Evolutionary conservation across 1,140 invertebrate genomes (phyloP).

Genomic region (Pomacea maculata): DNA sequence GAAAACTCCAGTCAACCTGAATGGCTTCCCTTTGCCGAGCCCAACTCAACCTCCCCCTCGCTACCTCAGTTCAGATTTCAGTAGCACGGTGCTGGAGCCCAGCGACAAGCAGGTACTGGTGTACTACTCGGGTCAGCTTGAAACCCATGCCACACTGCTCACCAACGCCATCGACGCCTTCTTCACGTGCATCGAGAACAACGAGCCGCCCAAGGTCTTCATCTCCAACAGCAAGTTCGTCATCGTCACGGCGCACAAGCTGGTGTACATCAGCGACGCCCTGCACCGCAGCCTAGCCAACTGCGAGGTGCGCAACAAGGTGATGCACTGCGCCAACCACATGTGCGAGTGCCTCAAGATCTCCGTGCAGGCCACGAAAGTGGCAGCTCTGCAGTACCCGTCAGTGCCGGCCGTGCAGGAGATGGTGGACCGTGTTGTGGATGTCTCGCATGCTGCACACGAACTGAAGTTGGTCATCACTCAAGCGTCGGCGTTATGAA

Average conservation of each 20-base stretch:
- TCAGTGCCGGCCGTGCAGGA: slow-evolving; percentile 88
- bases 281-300: slow-evolving; percentile 80
- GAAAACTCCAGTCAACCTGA: slow-evolving; percentile 40
- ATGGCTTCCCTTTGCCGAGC: slow-evolving; percentile 12
- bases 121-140: slow-evolving; percentile 86
- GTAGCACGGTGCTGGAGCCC: slow-evolving; percentile 39
- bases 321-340: slow-evolving; percentile 82
- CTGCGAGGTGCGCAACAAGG: slow-evolving; percentile 74
- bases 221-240: slow-evolving; percentile 94
- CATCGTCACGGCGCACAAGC: slow-evolving; percentile 88
- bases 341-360: slow-evolving; percentile 84
- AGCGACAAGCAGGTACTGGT: slow-evolving; percentile 84
- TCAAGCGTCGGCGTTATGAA: slow-evolving; percentile 44
- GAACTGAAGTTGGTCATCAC: slow-evolving; percentile 77
- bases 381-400: slow-evolving; percentile 89
- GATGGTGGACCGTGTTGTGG: slow-evolving; percentile 90
- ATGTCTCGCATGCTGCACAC: slow-evolving; percentile 80
- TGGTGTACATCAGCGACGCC: slow-evolving; percentile 93
- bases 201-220: slow-evolving; percentile 92
- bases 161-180: slow-evolving; percentile 92
- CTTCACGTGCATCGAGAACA: slow-evolving; percentile 87
- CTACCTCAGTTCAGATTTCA: slow-evolving; percentile 2
- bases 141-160: slow-evolving; percentile 83
- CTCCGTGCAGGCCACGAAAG: slow-evolving; percentile 88
- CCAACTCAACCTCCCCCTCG: background rate